Evolutionary conservation across 2,113 vertebrate species (phyloP).

Genomic region (Acanthochromis polyacanthus): DNA sequence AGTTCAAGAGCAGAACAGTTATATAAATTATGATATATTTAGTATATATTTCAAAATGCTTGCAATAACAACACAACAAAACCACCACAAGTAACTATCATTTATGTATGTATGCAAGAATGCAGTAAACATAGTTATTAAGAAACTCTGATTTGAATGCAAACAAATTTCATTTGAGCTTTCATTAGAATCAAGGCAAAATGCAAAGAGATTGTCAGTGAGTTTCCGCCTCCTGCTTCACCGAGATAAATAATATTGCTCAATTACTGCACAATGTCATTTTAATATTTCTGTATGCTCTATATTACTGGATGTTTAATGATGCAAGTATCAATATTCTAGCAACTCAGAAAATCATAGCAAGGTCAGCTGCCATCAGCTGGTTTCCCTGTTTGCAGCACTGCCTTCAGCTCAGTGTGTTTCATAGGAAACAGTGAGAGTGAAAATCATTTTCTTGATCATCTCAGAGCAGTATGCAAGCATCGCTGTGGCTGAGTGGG

Average conservation of each 20-base stretch:
- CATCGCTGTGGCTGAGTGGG: slow-evolving; percentile 29
- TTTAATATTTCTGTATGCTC: slow-evolving; percentile 9
- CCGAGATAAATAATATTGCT: no score
- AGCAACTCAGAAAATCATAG: neutral
- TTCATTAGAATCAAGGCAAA: slow-evolving; percentile 1
- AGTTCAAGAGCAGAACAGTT: slow-evolving; percentile 6
- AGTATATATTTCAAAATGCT: neutral
- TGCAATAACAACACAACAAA: slow-evolving; percentile 1
- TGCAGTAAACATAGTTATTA: neutral
- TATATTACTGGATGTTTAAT: slow-evolving; percentile 10
- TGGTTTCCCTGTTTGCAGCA: slow-evolving; percentile 13
- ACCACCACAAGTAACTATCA: slow-evolving; percentile 2
- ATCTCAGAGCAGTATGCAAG: slow-evolving; percentile 46
- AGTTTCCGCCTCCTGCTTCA: no score
- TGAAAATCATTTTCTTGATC: slow-evolving; percentile 50
- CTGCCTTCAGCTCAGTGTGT: slow-evolving; percentile 32
- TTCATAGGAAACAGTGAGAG: slow-evolving; percentile 29
- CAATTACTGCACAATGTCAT: neutral
- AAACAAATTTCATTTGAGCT: neutral
- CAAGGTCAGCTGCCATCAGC: slow-evolving; percentile 32
- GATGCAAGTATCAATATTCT: slow-evolving; percentile 6
- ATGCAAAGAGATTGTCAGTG: no score
- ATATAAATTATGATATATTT: no score
- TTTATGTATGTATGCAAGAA: slow-evolving; percentile 4
- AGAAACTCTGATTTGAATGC: neutral